Evolutionary conservation across 1,140 invertebrate genomes (phyloP), one percentile per base, ranked within the genome.

Genomic region (Cyrtorhinus lividipennis): DNA sequence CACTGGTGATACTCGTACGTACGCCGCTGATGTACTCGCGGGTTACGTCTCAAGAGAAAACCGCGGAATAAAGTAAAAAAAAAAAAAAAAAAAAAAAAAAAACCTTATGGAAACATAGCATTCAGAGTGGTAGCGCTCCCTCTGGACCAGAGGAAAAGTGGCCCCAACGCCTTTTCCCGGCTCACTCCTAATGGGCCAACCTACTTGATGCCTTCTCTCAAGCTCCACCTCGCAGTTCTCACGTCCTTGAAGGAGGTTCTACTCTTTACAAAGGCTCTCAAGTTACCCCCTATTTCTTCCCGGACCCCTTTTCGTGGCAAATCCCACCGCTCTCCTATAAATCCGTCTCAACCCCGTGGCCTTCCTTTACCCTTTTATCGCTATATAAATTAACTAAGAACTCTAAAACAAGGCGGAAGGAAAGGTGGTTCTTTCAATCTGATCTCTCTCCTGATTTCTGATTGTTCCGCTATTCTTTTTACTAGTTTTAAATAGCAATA

Each of bases 361-460:
- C n/a, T n/a, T 20, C 20, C 18, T 5, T 12, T 5, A 20, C 18
- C 48, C 48, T 8, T 53, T 20, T 20, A 15, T 53, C 48, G 48
- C 48, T 20, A 53, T 53, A 53, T 53, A 53, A 53, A 53, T 53
- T 53, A 53, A 53, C 48, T 53, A 53, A 53, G 48, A n/a, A n/a
- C 38, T 44, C n/a, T 44, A n/a, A 44, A n/a, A 44, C 38, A n/a
- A n/a, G 38, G 38, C n/a, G n/a, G n/a, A n/a, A n/a, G n/a, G n/a
- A n/a, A n/a, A n/a, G n/a, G n/a, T n/a, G n/a, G n/a, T n/a, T n/a
- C n/a, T n/a, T n/a, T n/a, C n/a, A n/a, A n/a, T n/a, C n/a, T n/a
- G n/a, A n/a, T n/a, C n/a, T n/a, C n/a, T n/a, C n/a, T n/a, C n/a
- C n/a, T n/a, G n/a, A n/a, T n/a, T n/a, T n/a, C n/a, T n/a, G n/a